phyloP scores from a whole-genome alignment of 2,797 vertebrate genomes.

The Threskiornis aethiopicus region DNA sequence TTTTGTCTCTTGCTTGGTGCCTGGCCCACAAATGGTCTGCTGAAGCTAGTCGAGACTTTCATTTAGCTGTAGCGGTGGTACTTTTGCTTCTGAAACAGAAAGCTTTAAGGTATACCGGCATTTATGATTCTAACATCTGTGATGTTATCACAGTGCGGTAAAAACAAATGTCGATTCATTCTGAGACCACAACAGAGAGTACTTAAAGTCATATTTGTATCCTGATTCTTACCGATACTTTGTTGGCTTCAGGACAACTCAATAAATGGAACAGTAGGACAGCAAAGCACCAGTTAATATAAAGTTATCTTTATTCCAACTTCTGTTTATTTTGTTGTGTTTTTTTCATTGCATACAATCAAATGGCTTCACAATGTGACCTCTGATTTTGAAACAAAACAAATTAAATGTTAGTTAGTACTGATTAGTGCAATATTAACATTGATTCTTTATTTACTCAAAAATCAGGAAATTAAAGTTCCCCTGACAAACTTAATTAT shows the following conservation, averaged over 20 bases:
- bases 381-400: slow-evolving; percentile 57
- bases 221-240: neutral
- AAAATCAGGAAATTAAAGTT: slow-evolving; percentile 61
- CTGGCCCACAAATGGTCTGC: neutral
- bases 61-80: neutral
- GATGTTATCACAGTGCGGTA: neutral
- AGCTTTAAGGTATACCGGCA: neutral
- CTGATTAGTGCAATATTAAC: slow-evolving; percentile 50
- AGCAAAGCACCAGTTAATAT: slow-evolving; percentile 35
- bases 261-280: slow-evolving; percentile 30
- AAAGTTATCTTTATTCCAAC: slow-evolving; percentile 38
- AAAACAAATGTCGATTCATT: neutral
- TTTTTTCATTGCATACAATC: neutral
- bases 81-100: neutral
- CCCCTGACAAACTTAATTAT: slow-evolving; percentile 54
- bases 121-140: slow-evolving; percentile 10
- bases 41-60: neutral
- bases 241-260: slow-evolving; percentile 20
- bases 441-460: slow-evolving; percentile 51
- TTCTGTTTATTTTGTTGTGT: slow-evolving; percentile 21
- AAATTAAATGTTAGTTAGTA: slow-evolving; percentile 50
- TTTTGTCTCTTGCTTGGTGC: neutral
- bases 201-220: neutral
- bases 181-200: neutral
- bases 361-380: slow-evolving; percentile 48